A percentile compares a stretch with the other conserved stretches of the same genome.
Conservation (phyloP, 2,113 vertebrate species). For the Ctenomys sociabilis region DNA sequence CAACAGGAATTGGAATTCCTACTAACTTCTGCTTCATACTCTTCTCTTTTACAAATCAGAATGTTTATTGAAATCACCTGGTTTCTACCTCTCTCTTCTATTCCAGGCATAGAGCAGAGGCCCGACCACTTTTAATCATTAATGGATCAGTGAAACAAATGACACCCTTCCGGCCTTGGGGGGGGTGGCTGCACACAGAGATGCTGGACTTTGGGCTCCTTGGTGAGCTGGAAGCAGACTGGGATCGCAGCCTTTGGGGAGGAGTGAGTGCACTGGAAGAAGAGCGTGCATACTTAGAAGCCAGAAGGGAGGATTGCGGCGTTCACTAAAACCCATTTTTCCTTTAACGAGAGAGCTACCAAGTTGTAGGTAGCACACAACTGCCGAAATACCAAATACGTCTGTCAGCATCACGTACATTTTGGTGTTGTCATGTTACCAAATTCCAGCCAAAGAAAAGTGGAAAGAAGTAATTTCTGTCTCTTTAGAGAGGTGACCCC, state of each 20-base stretch:
- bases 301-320: not conserved
- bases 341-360: not conserved
- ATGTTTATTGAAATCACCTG: not conserved
- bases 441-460: not conserved
- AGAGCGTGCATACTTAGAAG: not conserved
- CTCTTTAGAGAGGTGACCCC: not conserved
- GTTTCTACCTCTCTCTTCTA: not conserved
- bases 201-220: not conserved
- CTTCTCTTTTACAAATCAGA: not conserved
- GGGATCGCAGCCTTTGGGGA: not conserved
- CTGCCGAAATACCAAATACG: not conserved
- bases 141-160: not conserved
- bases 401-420: not conserved
- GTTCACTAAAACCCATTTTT: not conserved
- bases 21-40: not conserved
- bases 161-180: not conserved
- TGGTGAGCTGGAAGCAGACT: too few species aligned
- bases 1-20: not conserved
- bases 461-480: not conserved
- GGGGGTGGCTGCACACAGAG: not conserved
- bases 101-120: not conserved
- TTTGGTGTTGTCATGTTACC: not conserved
- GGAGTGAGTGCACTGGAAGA: not conserved
- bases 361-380: not conserved
- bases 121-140: not conserved